A percentile compares a stretch with the other conserved stretches of the same genome.
Evolutionary conservation across 2,113 vertebrate genomes (phyloP).

Genomic region (Lonchura striata): DNA sequence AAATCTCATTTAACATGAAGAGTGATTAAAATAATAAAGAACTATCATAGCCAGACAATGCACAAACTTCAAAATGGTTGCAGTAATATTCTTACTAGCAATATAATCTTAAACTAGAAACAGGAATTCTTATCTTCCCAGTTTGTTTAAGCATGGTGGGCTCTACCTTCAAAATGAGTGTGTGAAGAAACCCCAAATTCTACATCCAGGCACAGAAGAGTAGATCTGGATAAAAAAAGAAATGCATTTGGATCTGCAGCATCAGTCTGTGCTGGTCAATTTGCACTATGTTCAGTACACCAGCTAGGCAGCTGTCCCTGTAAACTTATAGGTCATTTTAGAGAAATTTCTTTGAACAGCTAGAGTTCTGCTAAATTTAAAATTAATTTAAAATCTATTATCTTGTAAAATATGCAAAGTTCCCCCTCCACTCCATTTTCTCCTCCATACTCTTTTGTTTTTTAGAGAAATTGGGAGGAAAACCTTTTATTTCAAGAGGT

Average conservation of each 20-base stretch:
- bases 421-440: neutral
- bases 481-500: neutral
- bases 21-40: neutral
- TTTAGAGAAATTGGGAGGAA: neutral
- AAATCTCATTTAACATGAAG: neutral
- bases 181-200: neutral
- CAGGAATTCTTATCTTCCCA: neutral
- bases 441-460: neutral
- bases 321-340: neutral
- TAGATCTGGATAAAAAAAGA: neutral
- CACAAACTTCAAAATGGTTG: neutral
- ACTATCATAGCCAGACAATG: neutral
- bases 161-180: neutral
- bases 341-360: neutral
- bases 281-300: neutral
- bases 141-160: neutral
- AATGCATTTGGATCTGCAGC: neutral
- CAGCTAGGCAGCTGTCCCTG: neutral
- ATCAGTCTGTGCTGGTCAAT: neutral
- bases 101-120: neutral
- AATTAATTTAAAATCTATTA: neutral
- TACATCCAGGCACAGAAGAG: neutral
- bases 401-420: neutral
- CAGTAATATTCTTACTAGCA: neutral
- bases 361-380: neutral